phyloP scores from a whole-genome alignment of 2,113 vertebrate species.

The Cyanoliseus patagonus region DNA sequence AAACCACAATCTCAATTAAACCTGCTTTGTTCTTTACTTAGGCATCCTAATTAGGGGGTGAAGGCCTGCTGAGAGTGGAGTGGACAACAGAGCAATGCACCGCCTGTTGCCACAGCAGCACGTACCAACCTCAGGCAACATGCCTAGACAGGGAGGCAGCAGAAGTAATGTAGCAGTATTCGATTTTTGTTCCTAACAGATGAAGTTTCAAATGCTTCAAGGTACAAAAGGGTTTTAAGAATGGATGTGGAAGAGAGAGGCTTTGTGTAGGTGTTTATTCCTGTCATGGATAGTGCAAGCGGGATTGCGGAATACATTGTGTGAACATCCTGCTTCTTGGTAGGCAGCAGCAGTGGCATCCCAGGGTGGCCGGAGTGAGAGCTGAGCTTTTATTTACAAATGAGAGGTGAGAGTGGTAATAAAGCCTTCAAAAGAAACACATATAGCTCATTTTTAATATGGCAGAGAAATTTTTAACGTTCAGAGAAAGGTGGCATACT shows the following conservation, averaged over 20 bases:
- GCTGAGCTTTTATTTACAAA: not conserved
- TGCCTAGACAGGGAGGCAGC: not conserved
- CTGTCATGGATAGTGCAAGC: not conserved
- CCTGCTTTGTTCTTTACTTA: not conserved
- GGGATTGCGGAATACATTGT: not conserved
- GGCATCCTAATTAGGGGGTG: too few species aligned
- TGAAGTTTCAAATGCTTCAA: not conserved
- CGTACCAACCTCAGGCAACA: not conserved
- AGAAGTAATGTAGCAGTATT: not conserved
- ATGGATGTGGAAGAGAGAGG: not conserved
- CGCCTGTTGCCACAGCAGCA: not conserved
- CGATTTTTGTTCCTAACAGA: not conserved
- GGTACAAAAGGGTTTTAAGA: not conserved
- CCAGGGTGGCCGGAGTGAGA: not conserved
- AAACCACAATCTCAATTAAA: not conserved
- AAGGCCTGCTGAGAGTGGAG: not conserved
- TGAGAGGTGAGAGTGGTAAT: not conserved
- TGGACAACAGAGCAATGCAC: not conserved
- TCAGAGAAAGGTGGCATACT: not conserved
- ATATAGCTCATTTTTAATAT: not conserved
- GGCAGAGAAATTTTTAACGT: not conserved
- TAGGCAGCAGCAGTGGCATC: not conserved
- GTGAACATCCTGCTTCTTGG: not conserved
- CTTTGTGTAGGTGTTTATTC: rapidly evolving
- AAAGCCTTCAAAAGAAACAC: not conserved